Evolutionary conservation across 2,888 invertebrate genomes (phyloP), one percentile per base, ranked within the genome.

Genomic region (Parnassius orleans): DNA sequence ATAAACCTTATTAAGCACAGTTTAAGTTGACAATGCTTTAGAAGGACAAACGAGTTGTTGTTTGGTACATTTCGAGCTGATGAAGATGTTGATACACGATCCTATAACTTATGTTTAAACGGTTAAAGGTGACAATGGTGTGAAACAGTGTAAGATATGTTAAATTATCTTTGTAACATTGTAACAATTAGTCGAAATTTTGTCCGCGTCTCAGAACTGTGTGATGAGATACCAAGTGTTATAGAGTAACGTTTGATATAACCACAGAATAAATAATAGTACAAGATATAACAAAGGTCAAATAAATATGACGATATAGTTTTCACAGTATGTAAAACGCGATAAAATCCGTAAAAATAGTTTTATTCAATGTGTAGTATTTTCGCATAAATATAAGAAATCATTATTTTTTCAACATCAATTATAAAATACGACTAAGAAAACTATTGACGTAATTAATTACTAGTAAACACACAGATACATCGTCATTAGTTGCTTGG

Each of bases 201-300:
- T 48, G 48, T 48, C 14, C 12, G 12, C 48, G 14, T 48, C 9
- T 48, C 48, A 48, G 14, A 14, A 14, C 14, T 14, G 2, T 7
- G 14, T 14, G 48, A 48, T 48, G n/a, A 14, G 48, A 48, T 15
- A 48, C 9, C 12, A 47, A 48, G 9, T 48, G 48, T 9, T 46
- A 12, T 48, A 48, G 7, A 5, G 14, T 48, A 14, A 48, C 48
- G 12, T 48, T 15, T 11, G 10, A n/a, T 48, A 10, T n/a, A n/a
- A n/a, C n/a, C n/a, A n/a, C n/a, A n/a, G n/a, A n/a, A n/a, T n/a
- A n/a, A n/a, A n/a, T n/a, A n/a, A n/a, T n/a, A n/a, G n/a, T n/a
- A n/a, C n/a, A n/a, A n/a, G n/a, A n/a, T n/a, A n/a, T 48, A 48
- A 14, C 14, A 48, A 48, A 48, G 48, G 48, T 48, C 9, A 48